These are phyloP conservation scores for Drosophila paramelanica DNA, from an alignment of 2,888 invertebrate genomes.

Conservation along the genomic window DNA sequence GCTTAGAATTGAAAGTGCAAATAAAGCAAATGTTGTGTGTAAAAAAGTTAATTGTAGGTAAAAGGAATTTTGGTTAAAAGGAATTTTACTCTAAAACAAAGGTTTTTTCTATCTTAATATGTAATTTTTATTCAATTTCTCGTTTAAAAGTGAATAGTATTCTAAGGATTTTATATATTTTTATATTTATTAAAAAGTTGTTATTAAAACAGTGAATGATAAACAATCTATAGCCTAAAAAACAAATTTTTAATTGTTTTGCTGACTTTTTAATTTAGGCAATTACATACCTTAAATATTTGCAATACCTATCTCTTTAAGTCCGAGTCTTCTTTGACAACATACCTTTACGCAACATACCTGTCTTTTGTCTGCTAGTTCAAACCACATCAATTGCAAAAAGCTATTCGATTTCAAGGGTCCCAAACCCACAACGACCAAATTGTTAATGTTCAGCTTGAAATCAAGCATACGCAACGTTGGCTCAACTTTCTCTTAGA, in stretches of 20 bases:
- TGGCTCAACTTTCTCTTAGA: constrained; percentile 34
- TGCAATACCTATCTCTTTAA: neutral
- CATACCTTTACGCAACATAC: too few species aligned
- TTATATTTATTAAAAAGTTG: too few species aligned
- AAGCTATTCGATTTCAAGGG: constrained; percentile 1
- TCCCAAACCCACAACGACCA: neutral
- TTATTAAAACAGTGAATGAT: too few species aligned
- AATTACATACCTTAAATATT: too few species aligned
- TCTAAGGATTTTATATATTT: neutral
- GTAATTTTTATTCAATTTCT: neutral
- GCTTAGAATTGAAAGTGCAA: neutral
- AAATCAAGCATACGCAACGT: constrained; percentile 60
- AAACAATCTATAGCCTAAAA: too few species aligned
- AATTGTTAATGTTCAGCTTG: neutral
- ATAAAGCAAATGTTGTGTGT: neutral
- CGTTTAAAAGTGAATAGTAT: neutral
- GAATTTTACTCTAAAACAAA: neutral
- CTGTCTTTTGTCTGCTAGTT: too few species aligned
- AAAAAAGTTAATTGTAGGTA: too few species aligned
- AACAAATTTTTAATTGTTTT: too few species aligned
- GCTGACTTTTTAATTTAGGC: too few species aligned
- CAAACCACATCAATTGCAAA: neutral
- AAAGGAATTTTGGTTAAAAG: neutral
- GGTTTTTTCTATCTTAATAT: too few species aligned
- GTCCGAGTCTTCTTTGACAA: neutral